Evolutionary conservation across 2,888 invertebrate species (phyloP).

Genomic region (Drosophila hawaiiensis): DNA sequence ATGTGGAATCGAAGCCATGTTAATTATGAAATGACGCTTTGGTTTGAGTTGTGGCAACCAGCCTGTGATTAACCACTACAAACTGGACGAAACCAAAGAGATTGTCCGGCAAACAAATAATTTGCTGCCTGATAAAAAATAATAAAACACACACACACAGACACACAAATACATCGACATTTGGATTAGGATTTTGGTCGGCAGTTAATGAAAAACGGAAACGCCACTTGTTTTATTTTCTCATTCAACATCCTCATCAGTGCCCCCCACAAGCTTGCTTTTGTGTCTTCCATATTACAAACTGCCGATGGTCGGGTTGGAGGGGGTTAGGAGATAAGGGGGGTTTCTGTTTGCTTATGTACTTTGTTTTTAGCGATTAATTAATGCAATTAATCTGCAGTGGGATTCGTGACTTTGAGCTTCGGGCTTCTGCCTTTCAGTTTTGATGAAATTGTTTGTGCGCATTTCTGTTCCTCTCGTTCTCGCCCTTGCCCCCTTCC

Average conservation of each 20-base stretch:
- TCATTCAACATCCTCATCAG: constrained; percentile 49
- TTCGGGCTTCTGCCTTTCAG: constrained; percentile 32
- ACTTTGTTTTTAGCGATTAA: constrained; percentile 83
- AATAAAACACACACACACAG: constrained; percentile 7
- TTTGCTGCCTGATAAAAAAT: constrained; percentile 47
- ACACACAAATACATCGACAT: constrained; percentile 36
- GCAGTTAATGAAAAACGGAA: constrained; percentile 83
- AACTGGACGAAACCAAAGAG: constrained; percentile 31
- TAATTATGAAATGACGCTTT: constrained; percentile 71
- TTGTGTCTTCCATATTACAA: constrained; percentile 56
- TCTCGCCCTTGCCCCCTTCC: background rate
- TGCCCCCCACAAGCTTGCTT: constrained; percentile 12
- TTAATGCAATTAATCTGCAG: constrained; percentile 85
- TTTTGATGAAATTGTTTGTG: constrained; percentile 79
- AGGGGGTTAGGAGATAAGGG: background rate
- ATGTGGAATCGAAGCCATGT: constrained; percentile 52
- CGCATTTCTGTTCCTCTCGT: constrained; percentile 57
- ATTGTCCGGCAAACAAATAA: constrained; percentile 65
- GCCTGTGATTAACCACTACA: constrained; percentile 43
- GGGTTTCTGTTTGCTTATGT: constrained; percentile 58
- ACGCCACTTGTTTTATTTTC: constrained; percentile 75
- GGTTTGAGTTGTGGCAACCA: constrained; percentile 24
- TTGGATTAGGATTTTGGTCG: constrained; percentile 55
- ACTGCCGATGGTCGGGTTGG: constrained; percentile 14
- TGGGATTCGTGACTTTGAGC: constrained; percentile 62